These are phyloP conservation scores for Indicator maculatus DNA, from an alignment of 2,113 vertebrate genomes.

Conservation along the genomic window DNA sequence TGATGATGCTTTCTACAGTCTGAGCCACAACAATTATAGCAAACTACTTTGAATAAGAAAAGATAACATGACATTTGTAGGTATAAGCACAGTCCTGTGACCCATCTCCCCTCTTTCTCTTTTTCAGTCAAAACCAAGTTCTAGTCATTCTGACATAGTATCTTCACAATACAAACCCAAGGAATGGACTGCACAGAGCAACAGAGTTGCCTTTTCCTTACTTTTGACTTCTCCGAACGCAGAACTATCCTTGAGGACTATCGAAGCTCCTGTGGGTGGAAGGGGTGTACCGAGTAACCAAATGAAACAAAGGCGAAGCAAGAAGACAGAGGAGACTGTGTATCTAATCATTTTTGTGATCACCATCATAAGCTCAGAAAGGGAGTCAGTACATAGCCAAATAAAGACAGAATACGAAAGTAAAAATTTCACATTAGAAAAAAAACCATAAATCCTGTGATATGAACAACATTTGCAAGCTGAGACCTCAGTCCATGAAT, in stretches of 20 bases:
- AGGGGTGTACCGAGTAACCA: accelerated
- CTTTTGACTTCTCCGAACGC: neutral
- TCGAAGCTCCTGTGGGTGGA: neutral
- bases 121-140: neutral
- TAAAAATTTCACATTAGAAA: neutral
- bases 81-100: neutral
- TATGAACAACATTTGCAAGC: neutral
- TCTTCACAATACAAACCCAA: neutral
- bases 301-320: neutral
- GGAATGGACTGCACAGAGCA: accelerated
- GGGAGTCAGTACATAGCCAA: neutral
- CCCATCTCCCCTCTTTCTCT: accelerated
- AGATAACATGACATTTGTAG: neutral
- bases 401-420: neutral
- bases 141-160: neutral
- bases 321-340: accelerated
- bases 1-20: neutral
- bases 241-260: neutral
- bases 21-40: neutral
- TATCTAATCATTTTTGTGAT: neutral
- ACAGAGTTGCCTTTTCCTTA: neutral
- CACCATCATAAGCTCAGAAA: neutral
- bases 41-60: neutral
- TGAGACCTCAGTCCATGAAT: neutral
- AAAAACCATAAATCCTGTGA: no score